Evolutionary conservation across 2,113 vertebrate genomes (phyloP), one percentile per base, ranked within the genome.

Genomic region (Dicaeum eximium): DNA sequence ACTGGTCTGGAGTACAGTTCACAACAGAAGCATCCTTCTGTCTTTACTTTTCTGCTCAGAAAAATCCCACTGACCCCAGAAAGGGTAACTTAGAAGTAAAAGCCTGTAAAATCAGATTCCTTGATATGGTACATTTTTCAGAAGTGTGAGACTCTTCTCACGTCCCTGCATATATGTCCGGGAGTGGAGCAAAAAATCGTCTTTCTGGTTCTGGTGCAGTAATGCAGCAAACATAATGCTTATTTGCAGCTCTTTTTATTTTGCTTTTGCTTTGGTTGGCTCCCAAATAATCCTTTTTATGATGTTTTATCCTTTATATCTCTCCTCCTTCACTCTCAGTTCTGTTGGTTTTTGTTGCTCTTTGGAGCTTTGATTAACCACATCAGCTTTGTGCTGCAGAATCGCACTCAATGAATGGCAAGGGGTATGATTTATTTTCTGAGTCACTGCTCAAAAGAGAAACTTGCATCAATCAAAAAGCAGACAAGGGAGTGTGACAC

Each of bases 381-480:
- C 89, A 71, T 60, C 0, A 0, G 89, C 89, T 95, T 95, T 97
- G 91, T 91, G 92, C 86, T 71, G 91, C 81, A 77, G 95, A 85
- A 91, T 54, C 14, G 1, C 87, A 69, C 91, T 95, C 91, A 80
- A 65, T 94, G 96, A 96, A 97, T 95, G 89, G 94, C 86, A 91
- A 89, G 79, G 44, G 58, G 89, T 82, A 92, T 95, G 95, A 97
- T 96, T 96, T 95, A 96, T 97, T 97, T 95, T 92, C 94, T 91
- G 94, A 97, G 94, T 88, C 96, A 95, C 89, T 3, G 84, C 93
- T 93, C 84, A 88, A 93, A 96, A 97, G 92, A 96, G 92, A 96
- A 96, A 95, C 92, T 90, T 92, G 78, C 92, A 96, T 97, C 96
- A 95, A 97, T 97, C 96, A 97, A 95, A 94, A 88, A 13, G 28